Conservation (phyloP, 2,888 invertebrate genomes). For the Xestia c-nigrum region DNA sequence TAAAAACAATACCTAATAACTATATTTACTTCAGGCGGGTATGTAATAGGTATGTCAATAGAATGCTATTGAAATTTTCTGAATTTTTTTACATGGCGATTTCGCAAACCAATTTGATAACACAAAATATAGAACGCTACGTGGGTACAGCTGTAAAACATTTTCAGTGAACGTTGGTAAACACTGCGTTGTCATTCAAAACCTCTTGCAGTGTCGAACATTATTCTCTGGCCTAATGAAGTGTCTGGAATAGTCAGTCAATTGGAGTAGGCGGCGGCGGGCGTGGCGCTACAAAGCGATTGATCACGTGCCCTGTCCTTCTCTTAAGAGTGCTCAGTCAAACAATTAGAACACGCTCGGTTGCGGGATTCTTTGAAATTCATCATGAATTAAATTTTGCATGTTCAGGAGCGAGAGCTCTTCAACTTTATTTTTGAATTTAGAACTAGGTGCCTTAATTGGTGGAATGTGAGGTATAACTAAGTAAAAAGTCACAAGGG, state of each 20-base stretch:
- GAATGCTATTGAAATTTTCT: not conserved
- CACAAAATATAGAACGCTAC: not conserved
- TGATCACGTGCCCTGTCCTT: slow-evolving; percentile 74
- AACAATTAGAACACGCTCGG: slow-evolving; percentile 62
- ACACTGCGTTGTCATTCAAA: slow-evolving; percentile 19
- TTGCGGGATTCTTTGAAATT: slow-evolving; percentile 53
- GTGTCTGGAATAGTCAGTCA: slow-evolving; percentile 53
- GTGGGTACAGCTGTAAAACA: not conserved
- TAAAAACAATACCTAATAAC: not conserved
- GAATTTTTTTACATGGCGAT: not conserved
- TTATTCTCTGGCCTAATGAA: slow-evolving; percentile 58
- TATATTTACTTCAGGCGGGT: not conserved
- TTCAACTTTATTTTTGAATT: slow-evolving; percentile 6
- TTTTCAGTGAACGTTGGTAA: not conserved
- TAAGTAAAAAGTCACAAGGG: too few species aligned
- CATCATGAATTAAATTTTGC: slow-evolving; percentile 58
- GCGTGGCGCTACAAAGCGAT: slow-evolving; percentile 75
- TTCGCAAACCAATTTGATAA: not conserved
- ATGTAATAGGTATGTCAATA: not conserved
- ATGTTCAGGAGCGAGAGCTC: slow-evolving; percentile 20
- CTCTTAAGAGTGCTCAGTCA: slow-evolving; percentile 52
- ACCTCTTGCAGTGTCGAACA: slow-evolving; percentile 27
- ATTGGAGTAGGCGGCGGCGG: slow-evolving; percentile 56
- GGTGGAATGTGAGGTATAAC: not conserved
- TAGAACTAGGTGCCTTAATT: not conserved